Conservation (phyloP, 2,888 invertebrate genomes). For the Lissocephala sabroskyi region DNA sequence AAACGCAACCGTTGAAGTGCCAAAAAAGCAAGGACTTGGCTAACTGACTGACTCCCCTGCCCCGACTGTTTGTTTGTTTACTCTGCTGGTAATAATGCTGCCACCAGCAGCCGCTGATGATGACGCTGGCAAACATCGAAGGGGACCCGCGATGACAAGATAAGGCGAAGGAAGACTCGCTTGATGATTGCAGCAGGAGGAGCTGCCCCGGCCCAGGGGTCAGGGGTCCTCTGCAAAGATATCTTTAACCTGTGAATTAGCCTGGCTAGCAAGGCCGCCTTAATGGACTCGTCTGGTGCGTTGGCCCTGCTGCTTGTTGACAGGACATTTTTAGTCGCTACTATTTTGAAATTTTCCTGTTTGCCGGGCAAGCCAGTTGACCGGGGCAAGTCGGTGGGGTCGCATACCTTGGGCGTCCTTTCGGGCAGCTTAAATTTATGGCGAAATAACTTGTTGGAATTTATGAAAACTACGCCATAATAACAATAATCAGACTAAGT, state of each 20-base stretch:
- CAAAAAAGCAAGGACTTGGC: slow-evolving; percentile 5
- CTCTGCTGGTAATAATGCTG: background rate
- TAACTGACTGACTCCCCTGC: background rate
- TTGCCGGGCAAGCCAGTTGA: too few relatives aligned
- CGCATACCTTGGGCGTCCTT: slow-evolving; percentile 9
- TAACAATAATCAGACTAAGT: slow-evolving; percentile 65
- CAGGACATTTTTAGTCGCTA: too few relatives aligned
- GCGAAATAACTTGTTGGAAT: slow-evolving; percentile 64
- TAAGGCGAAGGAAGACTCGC: too few relatives aligned
- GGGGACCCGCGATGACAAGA: too few relatives aligned
- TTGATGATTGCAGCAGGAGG: too few relatives aligned
- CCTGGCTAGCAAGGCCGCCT: too few relatives aligned
- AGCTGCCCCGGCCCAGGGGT: too few relatives aligned
- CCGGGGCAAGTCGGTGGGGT: background rate
- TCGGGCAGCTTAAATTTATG: slow-evolving; percentile 48
- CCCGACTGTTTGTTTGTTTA: background rate
- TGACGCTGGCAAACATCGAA: slow-evolving; percentile 28
- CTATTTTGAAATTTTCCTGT: too few relatives aligned
- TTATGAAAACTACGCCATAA: slow-evolving; percentile 66
- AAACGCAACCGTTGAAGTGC: slow-evolving; percentile 7
- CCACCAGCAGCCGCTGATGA: slow-evolving; percentile 24
- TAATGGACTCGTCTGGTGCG: too few relatives aligned
- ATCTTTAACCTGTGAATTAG: too few relatives aligned
- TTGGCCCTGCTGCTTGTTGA: too few relatives aligned
- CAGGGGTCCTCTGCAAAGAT: too few relatives aligned